phyloP scores from a whole-genome alignment of 2,113 vertebrate species.

The Aspidoscelis tigris region DNA sequence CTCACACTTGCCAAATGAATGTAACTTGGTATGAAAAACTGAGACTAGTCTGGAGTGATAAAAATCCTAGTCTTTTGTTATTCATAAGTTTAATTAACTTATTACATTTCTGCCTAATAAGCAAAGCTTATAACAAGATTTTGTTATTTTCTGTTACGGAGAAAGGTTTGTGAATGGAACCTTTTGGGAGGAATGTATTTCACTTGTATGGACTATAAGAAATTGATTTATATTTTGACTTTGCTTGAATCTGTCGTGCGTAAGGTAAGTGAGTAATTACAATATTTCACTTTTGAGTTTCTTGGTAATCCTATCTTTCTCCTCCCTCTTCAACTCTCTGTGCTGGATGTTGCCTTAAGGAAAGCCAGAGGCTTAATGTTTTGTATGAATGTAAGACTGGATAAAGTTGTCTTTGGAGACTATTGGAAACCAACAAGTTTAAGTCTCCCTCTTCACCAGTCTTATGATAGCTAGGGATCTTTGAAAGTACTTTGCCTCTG shows the following conservation, averaged over 20 bases:
- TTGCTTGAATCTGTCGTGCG: neutral
- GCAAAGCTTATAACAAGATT: too few species aligned
- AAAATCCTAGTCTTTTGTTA: too few species aligned
- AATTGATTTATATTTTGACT: neutral
- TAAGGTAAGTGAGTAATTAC: neutral
- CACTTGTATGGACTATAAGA: neutral
- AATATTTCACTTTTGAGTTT: neutral
- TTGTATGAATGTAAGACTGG: conserved; percentile 23
- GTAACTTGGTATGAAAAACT: too few species aligned
- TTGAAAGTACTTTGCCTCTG: conserved; percentile 9
- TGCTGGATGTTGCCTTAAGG: conserved; percentile 42
- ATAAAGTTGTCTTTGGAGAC: conserved; percentile 14
- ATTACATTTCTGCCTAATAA: too few species aligned
- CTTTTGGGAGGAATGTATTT: neutral
- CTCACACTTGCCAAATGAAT: too few species aligned
- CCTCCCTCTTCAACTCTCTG: conserved; percentile 17
- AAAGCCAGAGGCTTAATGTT: conserved; percentile 44
- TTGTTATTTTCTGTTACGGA: conserved; percentile 4
- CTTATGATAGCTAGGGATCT: conserved; percentile 16
- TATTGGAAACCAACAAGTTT: conserved; percentile 30
- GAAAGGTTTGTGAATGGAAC: neutral
- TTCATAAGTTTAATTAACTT: too few species aligned
- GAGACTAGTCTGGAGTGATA: too few species aligned
- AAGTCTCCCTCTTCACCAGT: neutral
- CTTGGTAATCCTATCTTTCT: conserved; percentile 9